A percentile compares a stretch with the other conserved stretches of the same genome.
These are phyloP conservation scores for Lepidurus couesii DNA, from an alignment of 1,140 invertebrate species.

Conservation along the genomic window DNA sequence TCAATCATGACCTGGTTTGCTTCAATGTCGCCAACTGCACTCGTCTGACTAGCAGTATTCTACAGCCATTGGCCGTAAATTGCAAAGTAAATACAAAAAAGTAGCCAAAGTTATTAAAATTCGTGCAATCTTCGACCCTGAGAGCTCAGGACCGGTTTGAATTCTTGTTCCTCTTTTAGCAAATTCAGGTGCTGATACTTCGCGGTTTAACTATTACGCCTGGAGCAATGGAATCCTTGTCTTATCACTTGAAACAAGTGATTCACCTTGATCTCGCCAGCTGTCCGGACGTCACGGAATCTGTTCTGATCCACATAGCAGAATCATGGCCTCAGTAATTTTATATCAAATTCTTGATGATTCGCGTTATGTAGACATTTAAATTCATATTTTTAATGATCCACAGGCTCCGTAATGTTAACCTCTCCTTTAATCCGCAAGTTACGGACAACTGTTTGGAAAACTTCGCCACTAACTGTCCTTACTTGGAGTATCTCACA, in stretches of 20 bases:
- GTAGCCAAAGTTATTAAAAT: neutral
- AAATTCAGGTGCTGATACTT: slow-evolving; percentile 23
- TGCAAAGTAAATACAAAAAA: slow-evolving; percentile 28
- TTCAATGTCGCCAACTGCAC: slow-evolving; percentile 24
- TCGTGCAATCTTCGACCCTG: neutral
- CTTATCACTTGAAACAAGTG: slow-evolving; percentile 37
- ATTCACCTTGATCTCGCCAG: slow-evolving; percentile 35
- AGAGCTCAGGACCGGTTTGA: neutral
- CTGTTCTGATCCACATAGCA: neutral
- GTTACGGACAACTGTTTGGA: neutral
- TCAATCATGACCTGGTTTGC: slow-evolving; percentile 25
- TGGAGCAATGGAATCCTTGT: slow-evolving; percentile 29
- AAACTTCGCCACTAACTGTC: neutral
- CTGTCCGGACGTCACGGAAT: slow-evolving; percentile 32
- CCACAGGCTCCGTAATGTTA: neutral
- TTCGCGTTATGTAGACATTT: too few relatives aligned
- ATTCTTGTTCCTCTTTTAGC: neutral
- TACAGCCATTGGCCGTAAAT: slow-evolving; percentile 31
- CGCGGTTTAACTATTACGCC: neutral
- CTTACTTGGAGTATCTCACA: neutral
- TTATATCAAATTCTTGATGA: neutral
- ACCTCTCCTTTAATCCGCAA: neutral
- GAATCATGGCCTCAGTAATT: neutral
- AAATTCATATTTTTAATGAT: neutral
- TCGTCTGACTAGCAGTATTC: slow-evolving; percentile 23